Percentiles rank a stretch among this genome's conserved stretches.
Evolutionary conservation across 2,797 vertebrate genomes (phyloP).

Genomic region (Enteromius fasciolatus): DNA sequence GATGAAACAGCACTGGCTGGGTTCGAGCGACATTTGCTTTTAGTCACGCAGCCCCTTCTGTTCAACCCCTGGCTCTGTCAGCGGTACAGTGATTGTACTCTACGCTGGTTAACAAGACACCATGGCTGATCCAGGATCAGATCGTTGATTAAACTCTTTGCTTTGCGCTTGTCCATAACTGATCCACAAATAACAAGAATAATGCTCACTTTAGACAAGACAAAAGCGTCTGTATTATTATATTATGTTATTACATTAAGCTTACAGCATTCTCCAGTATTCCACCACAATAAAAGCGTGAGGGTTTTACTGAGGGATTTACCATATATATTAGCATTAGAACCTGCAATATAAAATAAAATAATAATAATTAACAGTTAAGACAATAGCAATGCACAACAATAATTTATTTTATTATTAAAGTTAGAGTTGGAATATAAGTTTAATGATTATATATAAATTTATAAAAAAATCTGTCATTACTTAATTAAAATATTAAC

Average conservation of each 20-base stretch:
- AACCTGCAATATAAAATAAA: no score
- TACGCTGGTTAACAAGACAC: conserved; percentile 23
- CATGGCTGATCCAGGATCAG: conserved; percentile 44
- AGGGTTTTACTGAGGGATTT: no score
- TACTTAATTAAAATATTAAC: no score
- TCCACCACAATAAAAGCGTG: no score
- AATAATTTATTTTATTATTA: no score
- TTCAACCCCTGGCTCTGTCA: conserved; percentile 51
- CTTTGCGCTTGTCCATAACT: conserved; percentile 15
- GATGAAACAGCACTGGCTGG: conserved; percentile 37
- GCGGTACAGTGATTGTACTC: conserved; percentile 19
- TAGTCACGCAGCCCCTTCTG: conserved; percentile 49
- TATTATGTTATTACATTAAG: background rate
- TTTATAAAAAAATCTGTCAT: no score
- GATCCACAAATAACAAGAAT: background rate
- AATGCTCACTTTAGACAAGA: conserved; percentile 1
- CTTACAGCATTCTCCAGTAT: background rate
- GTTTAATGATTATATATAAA: no score
- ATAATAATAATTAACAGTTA: no score
- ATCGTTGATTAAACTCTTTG: conserved; percentile 28
- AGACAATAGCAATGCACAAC: no score
- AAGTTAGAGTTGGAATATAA: no score
- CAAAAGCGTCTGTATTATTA: background rate
- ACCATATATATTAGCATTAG: no score
- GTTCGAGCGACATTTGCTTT: conserved; percentile 42